phyloP scores from a whole-genome alignment of 2,888 invertebrate genomes.

The Prenolepis imparis region DNA sequence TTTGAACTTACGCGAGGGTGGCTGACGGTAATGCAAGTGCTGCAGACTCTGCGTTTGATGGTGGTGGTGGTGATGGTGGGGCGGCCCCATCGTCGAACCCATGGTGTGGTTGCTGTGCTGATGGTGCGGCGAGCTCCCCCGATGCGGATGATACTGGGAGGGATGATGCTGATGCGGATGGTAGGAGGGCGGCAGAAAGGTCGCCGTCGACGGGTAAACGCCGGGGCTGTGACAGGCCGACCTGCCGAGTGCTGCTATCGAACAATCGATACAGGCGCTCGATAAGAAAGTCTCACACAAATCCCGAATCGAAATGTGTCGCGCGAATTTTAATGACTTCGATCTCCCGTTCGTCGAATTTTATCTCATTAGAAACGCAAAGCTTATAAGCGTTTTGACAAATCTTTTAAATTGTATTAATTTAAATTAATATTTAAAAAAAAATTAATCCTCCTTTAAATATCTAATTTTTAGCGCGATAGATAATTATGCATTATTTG shows the following conservation, averaged over 20 bases:
- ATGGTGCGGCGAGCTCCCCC: conserved; percentile 84
- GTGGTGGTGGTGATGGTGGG: conserved; percentile 84
- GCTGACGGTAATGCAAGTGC: conserved; percentile 84
- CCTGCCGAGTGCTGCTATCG: conserved; percentile 81
- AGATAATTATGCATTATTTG: not conserved
- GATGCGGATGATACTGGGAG: conserved; percentile 83
- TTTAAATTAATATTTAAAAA: not conserved
- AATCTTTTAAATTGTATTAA: too few species aligned
- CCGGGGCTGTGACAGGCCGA: conserved; percentile 85
- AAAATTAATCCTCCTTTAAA: not conserved
- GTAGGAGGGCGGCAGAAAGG: conserved; percentile 85
- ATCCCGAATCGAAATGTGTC: not conserved
- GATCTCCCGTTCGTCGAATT: not conserved
- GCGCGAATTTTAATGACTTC: not conserved
- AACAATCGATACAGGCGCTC: conserved; percentile 37
- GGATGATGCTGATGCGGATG: conserved; percentile 84
- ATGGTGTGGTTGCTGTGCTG: conserved; percentile 82
- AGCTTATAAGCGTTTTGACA: too few species aligned
- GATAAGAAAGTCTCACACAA: not conserved
- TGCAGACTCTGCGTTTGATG: conserved; percentile 84
- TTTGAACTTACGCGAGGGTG: conserved; percentile 83
- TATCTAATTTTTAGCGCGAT: not conserved
- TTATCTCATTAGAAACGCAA: not conserved
- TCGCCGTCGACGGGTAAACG: conserved; percentile 82
- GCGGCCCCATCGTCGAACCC: conserved; percentile 85